Evolutionary conservation across 2,797 vertebrate species (phyloP).

Genomic region (Rhinatrema bivittatum): DNA sequence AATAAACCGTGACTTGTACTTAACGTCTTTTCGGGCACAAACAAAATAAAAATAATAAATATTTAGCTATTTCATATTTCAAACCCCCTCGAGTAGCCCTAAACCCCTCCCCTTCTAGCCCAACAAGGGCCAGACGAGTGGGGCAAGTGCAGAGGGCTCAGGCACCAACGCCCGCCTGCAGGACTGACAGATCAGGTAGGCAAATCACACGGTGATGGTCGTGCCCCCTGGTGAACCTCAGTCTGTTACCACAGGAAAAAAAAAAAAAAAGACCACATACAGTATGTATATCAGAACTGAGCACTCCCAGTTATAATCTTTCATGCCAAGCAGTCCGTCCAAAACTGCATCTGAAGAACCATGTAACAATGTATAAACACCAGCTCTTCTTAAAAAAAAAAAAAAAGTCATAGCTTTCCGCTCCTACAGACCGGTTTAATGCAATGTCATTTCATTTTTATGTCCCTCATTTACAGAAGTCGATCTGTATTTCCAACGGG

Average conservation of each 20-base stretch:
- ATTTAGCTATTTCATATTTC: too few relatives aligned
- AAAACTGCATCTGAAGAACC: neutral
- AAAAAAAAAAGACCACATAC: conserved; percentile 22
- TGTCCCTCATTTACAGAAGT: neutral
- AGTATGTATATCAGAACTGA: neutral
- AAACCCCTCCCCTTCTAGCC: too few relatives aligned
- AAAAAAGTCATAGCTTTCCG: neutral
- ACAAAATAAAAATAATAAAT: too few relatives aligned
- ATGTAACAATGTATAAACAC: conserved; percentile 8
- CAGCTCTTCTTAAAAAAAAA: neutral
- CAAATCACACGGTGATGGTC: neutral
- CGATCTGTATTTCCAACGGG: neutral
- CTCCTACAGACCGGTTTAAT: neutral
- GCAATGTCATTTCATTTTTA: neutral
- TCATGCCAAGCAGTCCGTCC: neutral
- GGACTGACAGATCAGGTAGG: neutral
- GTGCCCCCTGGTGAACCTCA: conserved; percentile 5
- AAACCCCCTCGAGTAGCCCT: too few relatives aligned
- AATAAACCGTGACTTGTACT: too few relatives aligned
- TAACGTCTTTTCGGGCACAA: too few relatives aligned
- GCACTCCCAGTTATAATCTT: neutral
- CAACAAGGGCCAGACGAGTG: too few relatives aligned
- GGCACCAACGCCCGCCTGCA: too few relatives aligned
- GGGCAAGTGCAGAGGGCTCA: too few relatives aligned
- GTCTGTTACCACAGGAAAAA: conserved; percentile 46